These are phyloP conservation scores for Neogale vison DNA, from an alignment of 2,113 vertebrate species.

Conservation along the genomic window DNA sequence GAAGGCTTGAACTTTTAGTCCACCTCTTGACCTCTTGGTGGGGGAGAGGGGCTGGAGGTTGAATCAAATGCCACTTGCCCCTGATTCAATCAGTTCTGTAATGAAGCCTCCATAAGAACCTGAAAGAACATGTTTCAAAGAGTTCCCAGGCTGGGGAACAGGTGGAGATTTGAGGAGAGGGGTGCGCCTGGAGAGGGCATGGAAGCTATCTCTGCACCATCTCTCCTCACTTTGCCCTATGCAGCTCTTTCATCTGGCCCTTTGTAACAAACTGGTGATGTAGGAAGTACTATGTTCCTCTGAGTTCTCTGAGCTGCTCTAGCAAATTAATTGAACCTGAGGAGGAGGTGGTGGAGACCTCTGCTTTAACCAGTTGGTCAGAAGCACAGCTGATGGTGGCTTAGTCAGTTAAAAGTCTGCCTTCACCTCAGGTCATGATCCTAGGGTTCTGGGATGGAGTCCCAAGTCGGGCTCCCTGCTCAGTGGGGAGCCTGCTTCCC, in stretches of 20 bases:
- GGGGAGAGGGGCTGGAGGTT: not conserved
- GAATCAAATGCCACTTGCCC: not conserved
- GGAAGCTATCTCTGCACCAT: not conserved
- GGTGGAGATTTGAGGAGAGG: not conserved
- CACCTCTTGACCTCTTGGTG: not conserved
- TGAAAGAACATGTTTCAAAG: not conserved
- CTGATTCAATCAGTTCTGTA: not conserved
- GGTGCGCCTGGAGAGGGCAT: not conserved
- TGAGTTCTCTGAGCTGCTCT: not conserved
- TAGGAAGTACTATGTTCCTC: not conserved
- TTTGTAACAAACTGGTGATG: not conserved
- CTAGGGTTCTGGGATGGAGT: no score
- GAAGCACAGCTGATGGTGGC: not conserved
- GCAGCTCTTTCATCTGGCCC: not conserved
- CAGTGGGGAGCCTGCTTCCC: no score
- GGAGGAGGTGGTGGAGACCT: not conserved
- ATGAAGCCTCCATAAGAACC: not conserved
- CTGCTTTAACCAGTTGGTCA: not conserved
- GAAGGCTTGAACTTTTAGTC: not conserved
- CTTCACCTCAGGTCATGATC: no score
- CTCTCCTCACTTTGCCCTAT: not conserved
- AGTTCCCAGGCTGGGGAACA: not conserved
- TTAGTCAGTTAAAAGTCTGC: no score
- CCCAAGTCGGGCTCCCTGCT: no score
- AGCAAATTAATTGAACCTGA: not conserved